Conservation (phyloP, 2,797 vertebrate species). For the Sebastes minor region DNA sequence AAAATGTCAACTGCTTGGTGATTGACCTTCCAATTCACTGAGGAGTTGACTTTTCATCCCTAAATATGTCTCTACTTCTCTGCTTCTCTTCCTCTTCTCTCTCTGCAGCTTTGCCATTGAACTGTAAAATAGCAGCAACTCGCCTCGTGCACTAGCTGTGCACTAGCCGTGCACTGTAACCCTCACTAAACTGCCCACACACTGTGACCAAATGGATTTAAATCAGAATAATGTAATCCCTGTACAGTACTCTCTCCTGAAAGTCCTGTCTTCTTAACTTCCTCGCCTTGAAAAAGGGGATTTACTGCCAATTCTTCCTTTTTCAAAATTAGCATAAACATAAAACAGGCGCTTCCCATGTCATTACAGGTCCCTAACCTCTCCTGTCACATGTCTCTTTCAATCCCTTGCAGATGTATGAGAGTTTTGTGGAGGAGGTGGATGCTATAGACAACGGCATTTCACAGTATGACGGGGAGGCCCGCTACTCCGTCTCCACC, state of each 20-base stretch:
- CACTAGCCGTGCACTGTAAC: slow-evolving; percentile 1
- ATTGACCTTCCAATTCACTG: slow-evolving; percentile 27
- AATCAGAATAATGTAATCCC: slow-evolving; percentile 25
- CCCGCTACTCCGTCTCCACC: slow-evolving; percentile 86
- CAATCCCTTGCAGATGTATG: slow-evolving; percentile 85
- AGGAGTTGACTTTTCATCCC: not conserved
- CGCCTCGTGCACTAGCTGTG: not conserved
- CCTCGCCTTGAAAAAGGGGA: not conserved
- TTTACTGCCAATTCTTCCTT: not conserved
- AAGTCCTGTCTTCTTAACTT: not conserved
- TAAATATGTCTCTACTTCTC: not conserved
- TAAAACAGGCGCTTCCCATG: not conserved
- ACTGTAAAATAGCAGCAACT: slow-evolving; percentile 4
- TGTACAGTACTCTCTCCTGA: not conserved
- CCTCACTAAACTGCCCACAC: slow-evolving; percentile 1
- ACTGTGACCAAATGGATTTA: slow-evolving; percentile 18
- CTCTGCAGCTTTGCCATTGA: not conserved
- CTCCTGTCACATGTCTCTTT: slow-evolving; percentile 2
- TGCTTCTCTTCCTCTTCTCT: not conserved
- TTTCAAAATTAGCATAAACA: not conserved
- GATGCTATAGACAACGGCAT: slow-evolving; percentile 96
- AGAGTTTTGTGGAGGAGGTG: slow-evolving; percentile 95
- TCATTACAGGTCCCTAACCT: not conserved
- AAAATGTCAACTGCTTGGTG: slow-evolving; percentile 52
- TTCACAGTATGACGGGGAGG: slow-evolving; percentile 87